Percentiles rank a stretch among this genome's conserved stretches.
Evolutionary conservation across 2,113 vertebrate species (phyloP).

Genomic region (Equus przewalskii): DNA sequence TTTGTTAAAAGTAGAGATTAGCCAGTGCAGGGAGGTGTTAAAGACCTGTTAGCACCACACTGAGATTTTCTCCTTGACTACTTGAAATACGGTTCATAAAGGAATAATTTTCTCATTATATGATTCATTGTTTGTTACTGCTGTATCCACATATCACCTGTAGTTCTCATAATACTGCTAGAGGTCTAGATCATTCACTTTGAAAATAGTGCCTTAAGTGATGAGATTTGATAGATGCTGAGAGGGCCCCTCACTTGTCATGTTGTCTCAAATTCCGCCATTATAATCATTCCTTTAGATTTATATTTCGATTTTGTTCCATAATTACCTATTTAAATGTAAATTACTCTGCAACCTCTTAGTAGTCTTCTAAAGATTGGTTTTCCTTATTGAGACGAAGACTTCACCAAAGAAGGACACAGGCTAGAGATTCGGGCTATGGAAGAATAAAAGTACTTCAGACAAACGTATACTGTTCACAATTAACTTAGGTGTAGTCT

Average conservation of each 20-base stretch:
- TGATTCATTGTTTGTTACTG: neutral
- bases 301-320: constrained; percentile 81
- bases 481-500: neutral
- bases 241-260: constrained; percentile 11
- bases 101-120: constrained; percentile 19
- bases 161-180: neutral
- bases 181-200: neutral
- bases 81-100: neutral
- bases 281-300: constrained; percentile 74
- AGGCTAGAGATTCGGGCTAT: neutral
- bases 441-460: neutral
- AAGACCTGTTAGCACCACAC: neutral
- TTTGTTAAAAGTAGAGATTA: constrained; percentile 36
- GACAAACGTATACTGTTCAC: neutral
- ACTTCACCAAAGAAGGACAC: constrained; percentile 46
- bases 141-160: neutral
- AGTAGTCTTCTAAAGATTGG: constrained; percentile 74
- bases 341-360: constrained; percentile 81
- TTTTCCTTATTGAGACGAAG: constrained; percentile 69
- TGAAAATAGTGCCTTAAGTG: constrained; percentile 1
- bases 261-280: constrained; percentile 47
- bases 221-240: constrained; percentile 4
- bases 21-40: neutral
- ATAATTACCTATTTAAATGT: constrained; percentile 85
- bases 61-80: neutral